Percentiles rank a stretch among this genome's conserved stretches.
phyloP scores from a whole-genome alignment of 2,888 invertebrate genomes.

The Cryptus armator region DNA sequence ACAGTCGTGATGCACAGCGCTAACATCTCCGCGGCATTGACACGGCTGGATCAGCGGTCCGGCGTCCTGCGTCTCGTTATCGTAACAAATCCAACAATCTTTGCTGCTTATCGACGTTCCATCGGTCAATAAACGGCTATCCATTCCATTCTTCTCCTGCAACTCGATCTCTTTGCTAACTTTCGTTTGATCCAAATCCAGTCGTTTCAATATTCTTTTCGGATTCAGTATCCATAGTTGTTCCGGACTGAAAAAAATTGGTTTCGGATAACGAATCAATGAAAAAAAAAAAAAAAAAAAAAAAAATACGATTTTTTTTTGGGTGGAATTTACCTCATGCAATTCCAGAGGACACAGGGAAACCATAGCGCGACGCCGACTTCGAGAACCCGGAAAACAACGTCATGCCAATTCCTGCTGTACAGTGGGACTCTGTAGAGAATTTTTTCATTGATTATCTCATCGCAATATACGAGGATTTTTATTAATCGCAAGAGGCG shows the following conservation, averaged over 20 bases:
- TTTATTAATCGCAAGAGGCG: not conserved
- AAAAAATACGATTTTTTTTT: slow-evolving; percentile 9
- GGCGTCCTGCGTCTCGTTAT: slow-evolving; percentile 90
- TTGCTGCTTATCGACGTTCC: slow-evolving; percentile 87
- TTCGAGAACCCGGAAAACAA: slow-evolving; percentile 96
- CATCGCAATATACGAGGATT: not conserved
- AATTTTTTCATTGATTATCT: slow-evolving; percentile 34
- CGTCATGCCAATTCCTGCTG: slow-evolving; percentile 96
- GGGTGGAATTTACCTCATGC: slow-evolving; percentile 88
- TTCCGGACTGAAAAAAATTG: slow-evolving; percentile 88
- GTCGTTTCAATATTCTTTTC: slow-evolving; percentile 91
- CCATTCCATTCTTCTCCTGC: slow-evolving; percentile 79
- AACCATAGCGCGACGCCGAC: slow-evolving; percentile 98
- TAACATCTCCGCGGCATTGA: slow-evolving; percentile 96
- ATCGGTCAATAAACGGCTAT: slow-evolving; percentile 76
- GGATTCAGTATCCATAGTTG: slow-evolving; percentile 97
- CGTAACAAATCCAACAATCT: slow-evolving; percentile 98
- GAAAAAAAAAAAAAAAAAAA: slow-evolving; percentile 15
- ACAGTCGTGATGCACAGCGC: slow-evolving; percentile 96
- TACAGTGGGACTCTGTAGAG: slow-evolving; percentile 92
- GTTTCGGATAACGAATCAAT: not conserved
- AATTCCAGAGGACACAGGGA: slow-evolving; percentile 98
- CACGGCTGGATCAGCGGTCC: slow-evolving; percentile 95
- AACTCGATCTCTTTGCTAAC: slow-evolving; percentile 81
- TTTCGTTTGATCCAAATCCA: slow-evolving; percentile 83